phyloP scores from a whole-genome alignment of 53 echinoderm and acorn worm species.

The Mesocentrotus franciscanus region DNA sequence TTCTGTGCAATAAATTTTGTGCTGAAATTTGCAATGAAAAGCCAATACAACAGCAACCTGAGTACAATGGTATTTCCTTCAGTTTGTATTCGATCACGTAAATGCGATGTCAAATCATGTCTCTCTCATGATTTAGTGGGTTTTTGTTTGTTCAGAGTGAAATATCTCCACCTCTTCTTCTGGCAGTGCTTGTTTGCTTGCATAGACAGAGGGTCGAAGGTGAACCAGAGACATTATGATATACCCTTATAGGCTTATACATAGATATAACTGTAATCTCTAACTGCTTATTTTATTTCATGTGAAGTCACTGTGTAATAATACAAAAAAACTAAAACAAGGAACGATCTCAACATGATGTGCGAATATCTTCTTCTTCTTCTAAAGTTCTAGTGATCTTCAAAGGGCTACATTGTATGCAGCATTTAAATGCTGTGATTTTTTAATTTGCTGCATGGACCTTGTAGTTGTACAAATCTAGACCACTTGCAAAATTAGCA shows the following conservation, averaged over 20 bases:
- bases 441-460: no score
- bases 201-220: constrained; percentile 25
- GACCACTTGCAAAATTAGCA: no score
- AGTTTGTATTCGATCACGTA: constrained; percentile 35
- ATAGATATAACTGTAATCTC: no score
- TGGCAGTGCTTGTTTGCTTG: constrained; percentile 5
- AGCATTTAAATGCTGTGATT: no score
- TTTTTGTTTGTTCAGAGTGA: constrained; percentile 51
- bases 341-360: no score
- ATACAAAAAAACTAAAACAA: no score
- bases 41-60: background rate
- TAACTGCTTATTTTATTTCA: no score
- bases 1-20: constrained; percentile 7
- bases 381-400: no score
- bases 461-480: no score
- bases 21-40: constrained; percentile 11
- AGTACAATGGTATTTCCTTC: constrained; percentile 26
- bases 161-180: constrained; percentile 17
- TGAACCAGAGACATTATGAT: background rate
- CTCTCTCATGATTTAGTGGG: constrained; percentile 39
- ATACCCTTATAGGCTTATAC: background rate
- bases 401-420: no score
- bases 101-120: constrained; percentile 6
- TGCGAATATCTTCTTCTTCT: no score
- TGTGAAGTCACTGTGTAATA: no score